Evolutionary conservation across 2,888 invertebrate species (phyloP).

Genomic region (Exephanes ischioxanthus): DNA sequence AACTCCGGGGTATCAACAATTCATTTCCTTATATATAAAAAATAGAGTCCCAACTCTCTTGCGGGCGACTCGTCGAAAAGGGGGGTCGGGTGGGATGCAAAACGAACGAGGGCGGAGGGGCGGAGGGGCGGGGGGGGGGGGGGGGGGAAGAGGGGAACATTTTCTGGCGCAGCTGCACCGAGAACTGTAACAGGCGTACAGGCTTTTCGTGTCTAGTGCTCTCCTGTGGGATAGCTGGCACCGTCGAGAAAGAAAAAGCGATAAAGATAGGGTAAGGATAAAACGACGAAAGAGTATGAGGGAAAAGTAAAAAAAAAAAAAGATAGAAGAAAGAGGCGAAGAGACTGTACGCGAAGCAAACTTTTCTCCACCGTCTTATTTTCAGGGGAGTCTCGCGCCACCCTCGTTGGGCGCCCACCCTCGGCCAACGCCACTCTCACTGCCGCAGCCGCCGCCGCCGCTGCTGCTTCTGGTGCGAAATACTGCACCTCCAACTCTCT

Average conservation of each 20-base stretch:
- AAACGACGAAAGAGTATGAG: slow-evolving; percentile 36
- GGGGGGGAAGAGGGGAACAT: slow-evolving; percentile 6
- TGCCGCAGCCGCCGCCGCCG: slow-evolving; percentile 28
- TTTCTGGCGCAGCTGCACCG: slow-evolving; percentile 57
- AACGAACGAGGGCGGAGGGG: slow-evolving; percentile 45
- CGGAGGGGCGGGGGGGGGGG: too few relatives aligned
- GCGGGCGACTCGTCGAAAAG: slow-evolving; percentile 26
- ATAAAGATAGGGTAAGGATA: slow-evolving; percentile 61
- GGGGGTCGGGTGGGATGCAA: slow-evolving; percentile 48
- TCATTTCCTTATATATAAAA: slow-evolving; percentile 29
- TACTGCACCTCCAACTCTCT: slow-evolving; percentile 45
- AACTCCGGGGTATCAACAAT: background rate
- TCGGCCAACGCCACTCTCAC: slow-evolving; percentile 35
- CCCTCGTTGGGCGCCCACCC: slow-evolving; percentile 32
- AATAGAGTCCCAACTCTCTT: slow-evolving; percentile 22
- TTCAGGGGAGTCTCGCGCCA: slow-evolving; percentile 48
- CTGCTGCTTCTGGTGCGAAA: slow-evolving; percentile 45
- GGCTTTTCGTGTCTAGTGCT: slow-evolving; percentile 62
- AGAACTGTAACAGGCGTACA: slow-evolving; percentile 56
- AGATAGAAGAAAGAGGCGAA: slow-evolving; percentile 21
- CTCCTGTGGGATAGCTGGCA: slow-evolving; percentile 61
- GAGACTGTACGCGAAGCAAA: slow-evolving; percentile 60
- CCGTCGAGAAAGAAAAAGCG: slow-evolving; percentile 58
- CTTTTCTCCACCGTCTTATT: slow-evolving; percentile 66
- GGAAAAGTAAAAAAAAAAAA: slow-evolving; percentile 10